These are phyloP conservation scores for Lysandra coridon DNA, from an alignment of 2,888 invertebrate genomes.

Conservation along the genomic window DNA sequence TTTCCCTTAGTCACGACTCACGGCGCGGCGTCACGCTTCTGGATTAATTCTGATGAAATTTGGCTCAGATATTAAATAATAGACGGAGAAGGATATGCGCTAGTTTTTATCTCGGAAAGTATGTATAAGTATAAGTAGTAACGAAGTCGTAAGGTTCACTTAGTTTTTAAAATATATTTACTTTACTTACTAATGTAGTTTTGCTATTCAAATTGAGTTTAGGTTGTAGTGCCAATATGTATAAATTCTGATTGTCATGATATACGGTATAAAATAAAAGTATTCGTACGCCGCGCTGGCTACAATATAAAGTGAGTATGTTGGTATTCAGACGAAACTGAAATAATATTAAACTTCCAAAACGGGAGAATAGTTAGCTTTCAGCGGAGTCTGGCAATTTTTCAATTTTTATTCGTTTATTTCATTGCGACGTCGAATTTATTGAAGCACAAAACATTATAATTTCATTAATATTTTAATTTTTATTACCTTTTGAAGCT, in stretches of 20 bases:
- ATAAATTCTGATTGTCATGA: not conserved
- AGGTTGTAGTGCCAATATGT: not conserved
- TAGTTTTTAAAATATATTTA: no score
- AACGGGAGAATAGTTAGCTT: conserved; percentile 57
- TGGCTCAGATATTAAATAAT: no score
- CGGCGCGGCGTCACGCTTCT: no score
- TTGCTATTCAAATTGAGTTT: not conserved
- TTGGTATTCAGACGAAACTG: conserved; percentile 53
- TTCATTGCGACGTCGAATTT: conserved; percentile 35
- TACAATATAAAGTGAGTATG: conserved; percentile 60
- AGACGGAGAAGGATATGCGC: no score
- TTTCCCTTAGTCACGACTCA: no score
- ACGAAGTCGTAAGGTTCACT: no score
- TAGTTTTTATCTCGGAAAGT: no score
- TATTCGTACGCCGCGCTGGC: conserved; percentile 54
- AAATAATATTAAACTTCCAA: conserved; percentile 76
- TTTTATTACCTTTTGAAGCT: not conserved
- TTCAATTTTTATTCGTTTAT: conserved; percentile 44
- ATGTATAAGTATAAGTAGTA: no score
- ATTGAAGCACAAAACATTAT: conserved; percentile 32
- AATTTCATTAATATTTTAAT: conserved; percentile 16
- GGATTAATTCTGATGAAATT: no score
- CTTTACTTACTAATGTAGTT: no score
- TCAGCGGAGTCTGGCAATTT: conserved; percentile 47
- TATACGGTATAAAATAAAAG: conserved; percentile 45